phyloP scores from a whole-genome alignment of 2,113 vertebrate genomes.

The Eptatretus burgeri region DNA sequence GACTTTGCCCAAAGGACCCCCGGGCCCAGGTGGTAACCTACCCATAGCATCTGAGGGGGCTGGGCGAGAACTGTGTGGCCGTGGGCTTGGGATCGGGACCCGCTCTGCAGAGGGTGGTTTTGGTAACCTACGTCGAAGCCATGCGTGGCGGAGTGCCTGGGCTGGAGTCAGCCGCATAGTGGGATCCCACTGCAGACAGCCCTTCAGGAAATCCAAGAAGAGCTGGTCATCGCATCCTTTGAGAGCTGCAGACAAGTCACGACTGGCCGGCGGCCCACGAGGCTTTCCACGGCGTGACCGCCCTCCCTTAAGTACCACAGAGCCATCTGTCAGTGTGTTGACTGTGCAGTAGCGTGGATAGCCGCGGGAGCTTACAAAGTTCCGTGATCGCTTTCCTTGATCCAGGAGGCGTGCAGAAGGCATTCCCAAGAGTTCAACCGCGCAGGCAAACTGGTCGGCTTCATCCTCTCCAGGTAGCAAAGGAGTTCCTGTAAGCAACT shows the following conservation, averaged over 20 bases:
- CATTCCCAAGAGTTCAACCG: slow-evolving; percentile 89
- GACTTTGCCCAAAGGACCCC: too few species aligned
- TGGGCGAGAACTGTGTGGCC: too few species aligned
- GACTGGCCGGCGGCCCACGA: slow-evolving; percentile 55
- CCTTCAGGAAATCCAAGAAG: background rate
- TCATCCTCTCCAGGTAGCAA: slow-evolving; percentile 70
- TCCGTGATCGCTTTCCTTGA: slow-evolving; percentile 72
- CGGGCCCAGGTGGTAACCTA: too few species aligned
- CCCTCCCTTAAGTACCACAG: slow-evolving; percentile 47
- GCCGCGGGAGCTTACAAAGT: slow-evolving; percentile 91
- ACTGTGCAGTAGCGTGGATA: slow-evolving; percentile 79
- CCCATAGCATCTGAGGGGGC: too few species aligned
- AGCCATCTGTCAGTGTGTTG: slow-evolving; percentile 53
- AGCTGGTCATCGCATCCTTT: slow-evolving; percentile 59
- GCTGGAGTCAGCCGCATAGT: background rate
- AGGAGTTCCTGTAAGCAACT: slow-evolving; percentile 47
- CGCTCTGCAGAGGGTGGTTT: background rate
- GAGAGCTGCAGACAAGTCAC: slow-evolving; percentile 51
- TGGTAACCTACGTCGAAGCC: background rate
- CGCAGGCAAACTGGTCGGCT: slow-evolving; percentile 59
- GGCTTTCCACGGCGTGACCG: slow-evolving; percentile 66
- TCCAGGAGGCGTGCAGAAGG: slow-evolving; percentile 70
- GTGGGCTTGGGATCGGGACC: too few species aligned
- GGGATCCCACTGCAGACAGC: slow-evolving; percentile 1
- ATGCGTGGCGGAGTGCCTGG: background rate